Percentiles rank a stretch among this genome's conserved stretches.
phyloP scores from a whole-genome alignment of 2,888 invertebrate genomes.

The Drosophila ezoana region DNA sequence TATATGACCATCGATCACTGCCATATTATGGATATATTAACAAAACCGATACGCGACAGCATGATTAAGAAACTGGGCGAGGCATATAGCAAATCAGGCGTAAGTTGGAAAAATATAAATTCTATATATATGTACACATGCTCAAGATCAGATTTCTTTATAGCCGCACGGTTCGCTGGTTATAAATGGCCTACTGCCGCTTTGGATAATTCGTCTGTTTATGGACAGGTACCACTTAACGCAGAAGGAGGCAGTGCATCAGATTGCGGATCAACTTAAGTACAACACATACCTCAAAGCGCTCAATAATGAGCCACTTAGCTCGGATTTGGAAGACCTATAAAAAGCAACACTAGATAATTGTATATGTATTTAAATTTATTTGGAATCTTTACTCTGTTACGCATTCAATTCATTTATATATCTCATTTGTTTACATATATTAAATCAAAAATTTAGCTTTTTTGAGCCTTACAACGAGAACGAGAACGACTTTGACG shows the following conservation, averaged over 20 bases:
- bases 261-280: conserved; percentile 73
- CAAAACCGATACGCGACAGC: conserved; percentile 38
- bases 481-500: conserved; percentile 7
- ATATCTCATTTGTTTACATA: conserved; percentile 25
- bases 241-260: conserved; percentile 67
- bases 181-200: conserved; percentile 80
- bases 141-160: not conserved
- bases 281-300: conserved; percentile 66
- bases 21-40: conserved; percentile 67
- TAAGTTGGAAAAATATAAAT: conserved; percentile 24
- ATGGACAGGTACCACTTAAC: conserved; percentile 77
- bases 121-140: not conserved
- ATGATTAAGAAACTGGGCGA: conserved; percentile 65
- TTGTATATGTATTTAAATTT: conserved; percentile 15
- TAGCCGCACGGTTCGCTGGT: conserved; percentile 72
- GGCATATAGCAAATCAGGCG: conserved; percentile 35
- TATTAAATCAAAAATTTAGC: conserved; percentile 14
- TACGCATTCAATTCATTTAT: conserved; percentile 28
- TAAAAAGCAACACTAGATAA: not conserved
- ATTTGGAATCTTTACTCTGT: conserved; percentile 22
- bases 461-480: conserved; percentile 31
- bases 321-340: conserved; percentile 38
- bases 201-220: conserved; percentile 80
- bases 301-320: conserved; percentile 49
- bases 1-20: conserved; percentile 62